phyloP scores from a whole-genome alignment of 2,888 invertebrate species.

The Corythucha ciliata region DNA sequence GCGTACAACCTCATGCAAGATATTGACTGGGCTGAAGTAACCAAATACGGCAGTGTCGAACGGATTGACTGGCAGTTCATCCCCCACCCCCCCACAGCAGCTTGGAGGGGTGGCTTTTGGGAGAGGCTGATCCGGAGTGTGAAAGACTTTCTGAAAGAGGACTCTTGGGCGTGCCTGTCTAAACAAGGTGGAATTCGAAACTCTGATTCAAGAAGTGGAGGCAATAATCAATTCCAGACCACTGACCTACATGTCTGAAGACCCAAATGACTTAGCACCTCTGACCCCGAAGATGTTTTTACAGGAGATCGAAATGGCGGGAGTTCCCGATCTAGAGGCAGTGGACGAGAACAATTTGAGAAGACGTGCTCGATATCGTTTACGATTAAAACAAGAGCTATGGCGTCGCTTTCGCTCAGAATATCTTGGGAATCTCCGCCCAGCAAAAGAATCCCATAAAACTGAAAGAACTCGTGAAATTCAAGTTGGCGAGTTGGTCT shows the following conservation, averaged over 20 bases:
- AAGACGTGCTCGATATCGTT: too few relatives aligned
- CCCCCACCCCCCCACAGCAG: conserved; percentile 7
- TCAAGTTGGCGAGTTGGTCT: too few relatives aligned
- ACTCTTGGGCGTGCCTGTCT: conserved; percentile 17
- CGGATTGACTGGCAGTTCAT: conserved; percentile 36
- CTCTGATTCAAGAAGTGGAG: conserved; percentile 24
- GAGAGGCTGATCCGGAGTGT: conserved; percentile 19
- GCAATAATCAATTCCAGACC: conserved; percentile 19
- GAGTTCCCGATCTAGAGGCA: too few relatives aligned
- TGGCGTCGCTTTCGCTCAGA: too few relatives aligned
- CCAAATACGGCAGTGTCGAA: conserved; percentile 11
- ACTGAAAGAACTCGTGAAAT: too few relatives aligned
- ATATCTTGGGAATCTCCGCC: too few relatives aligned
- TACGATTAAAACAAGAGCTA: too few relatives aligned
- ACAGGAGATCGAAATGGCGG: too few relatives aligned
- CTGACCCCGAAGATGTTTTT: too few relatives aligned
- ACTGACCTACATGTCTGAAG: conserved; percentile 19
- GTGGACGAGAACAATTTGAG: too few relatives aligned
- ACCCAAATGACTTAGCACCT: conserved; percentile 28
- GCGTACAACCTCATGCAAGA: conserved; percentile 37
- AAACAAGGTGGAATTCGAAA: conserved; percentile 18
- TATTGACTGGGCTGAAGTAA: conserved; percentile 1
- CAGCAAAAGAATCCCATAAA: too few relatives aligned
- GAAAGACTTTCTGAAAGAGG: conserved; percentile 22
- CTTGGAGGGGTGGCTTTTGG: conserved; percentile 14